These are phyloP conservation scores for Scrobipalpa costella DNA, from an alignment of 2,888 invertebrate species.

Conservation along the genomic window DNA sequence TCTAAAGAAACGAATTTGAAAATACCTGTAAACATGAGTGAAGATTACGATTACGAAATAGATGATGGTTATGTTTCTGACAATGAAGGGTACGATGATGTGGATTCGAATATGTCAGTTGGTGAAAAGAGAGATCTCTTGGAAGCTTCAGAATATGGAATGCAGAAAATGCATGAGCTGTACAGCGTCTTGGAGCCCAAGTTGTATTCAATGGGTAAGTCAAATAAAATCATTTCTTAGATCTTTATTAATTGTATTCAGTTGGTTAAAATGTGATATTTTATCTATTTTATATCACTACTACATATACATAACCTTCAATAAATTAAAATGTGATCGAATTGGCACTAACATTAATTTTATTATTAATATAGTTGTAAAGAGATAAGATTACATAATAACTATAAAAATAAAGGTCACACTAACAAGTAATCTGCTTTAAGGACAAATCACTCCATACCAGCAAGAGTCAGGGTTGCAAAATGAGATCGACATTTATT, in stretches of 20 bases:
- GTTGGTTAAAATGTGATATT: no score
- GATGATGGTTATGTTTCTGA: constrained; percentile 35
- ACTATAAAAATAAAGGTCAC: not conserved
- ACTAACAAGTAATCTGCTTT: not conserved
- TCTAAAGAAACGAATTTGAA: constrained; percentile 40
- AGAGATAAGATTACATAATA: not conserved
- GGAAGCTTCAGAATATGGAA: constrained; percentile 85
- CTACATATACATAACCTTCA: no score
- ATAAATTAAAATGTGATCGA: no score
- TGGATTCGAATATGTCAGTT: constrained; percentile 45
- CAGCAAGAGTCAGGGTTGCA: not conserved
- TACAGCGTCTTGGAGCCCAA: constrained; percentile 84
- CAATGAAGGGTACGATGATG: constrained; percentile 43
- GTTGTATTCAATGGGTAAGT: constrained; percentile 85
- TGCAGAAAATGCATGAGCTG: constrained; percentile 84
- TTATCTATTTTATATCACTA: not conserved
- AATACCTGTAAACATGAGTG: constrained; percentile 32
- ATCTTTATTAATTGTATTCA: not conserved
- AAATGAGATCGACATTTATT: not conserved
- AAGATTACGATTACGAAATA: constrained; percentile 36
- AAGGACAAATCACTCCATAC: not conserved
- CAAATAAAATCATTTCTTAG: not conserved
- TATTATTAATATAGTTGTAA: no score
- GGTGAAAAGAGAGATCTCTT: constrained; percentile 75
- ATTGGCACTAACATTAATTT: no score